A percentile compares a stretch with the other conserved stretches of the same genome.
Evolutionary conservation across 2,888 invertebrate genomes (phyloP).

Genomic region (Drosophila flavopinicola): DNA sequence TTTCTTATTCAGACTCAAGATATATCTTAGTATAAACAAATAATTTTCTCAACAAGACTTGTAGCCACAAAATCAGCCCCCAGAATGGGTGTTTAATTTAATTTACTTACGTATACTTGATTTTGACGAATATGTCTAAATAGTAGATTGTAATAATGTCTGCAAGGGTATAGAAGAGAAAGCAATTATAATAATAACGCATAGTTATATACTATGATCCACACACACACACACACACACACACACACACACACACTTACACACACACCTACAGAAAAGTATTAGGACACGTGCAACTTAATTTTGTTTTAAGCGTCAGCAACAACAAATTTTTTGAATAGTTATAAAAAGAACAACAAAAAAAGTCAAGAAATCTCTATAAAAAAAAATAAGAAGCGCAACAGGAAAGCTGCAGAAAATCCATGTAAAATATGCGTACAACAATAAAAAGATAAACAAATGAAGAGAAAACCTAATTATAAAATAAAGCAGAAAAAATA

Average conservation of each 20-base stretch:
- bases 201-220: constrained; percentile 27
- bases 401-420: constrained; percentile 38
- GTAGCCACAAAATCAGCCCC: too few relatives aligned
- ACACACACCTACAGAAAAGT: constrained; percentile 36
- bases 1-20: too few relatives aligned
- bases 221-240: constrained; percentile 15
- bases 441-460: constrained; percentile 58
- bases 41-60: too few relatives aligned
- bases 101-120: too few relatives aligned
- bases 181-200: constrained; percentile 13
- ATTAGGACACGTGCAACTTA: constrained; percentile 50
- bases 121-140: not conserved
- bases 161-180: constrained; percentile 25
- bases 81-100: too few relatives aligned
- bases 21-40: too few relatives aligned
- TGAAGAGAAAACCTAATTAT: constrained; percentile 45
- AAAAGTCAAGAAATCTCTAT: constrained; percentile 13
- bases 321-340: constrained; percentile 46
- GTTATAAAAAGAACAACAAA: constrained; percentile 27
- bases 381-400: too few relatives aligned
- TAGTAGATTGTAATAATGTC: not conserved
- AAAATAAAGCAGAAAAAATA: constrained; percentile 27
- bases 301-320: constrained; percentile 45
- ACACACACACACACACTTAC: constrained; percentile 6
- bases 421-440: constrained; percentile 74